These are phyloP conservation scores for Crepidodera aurea DNA, from an alignment of 2,888 invertebrate genomes.

Conservation along the genomic window DNA sequence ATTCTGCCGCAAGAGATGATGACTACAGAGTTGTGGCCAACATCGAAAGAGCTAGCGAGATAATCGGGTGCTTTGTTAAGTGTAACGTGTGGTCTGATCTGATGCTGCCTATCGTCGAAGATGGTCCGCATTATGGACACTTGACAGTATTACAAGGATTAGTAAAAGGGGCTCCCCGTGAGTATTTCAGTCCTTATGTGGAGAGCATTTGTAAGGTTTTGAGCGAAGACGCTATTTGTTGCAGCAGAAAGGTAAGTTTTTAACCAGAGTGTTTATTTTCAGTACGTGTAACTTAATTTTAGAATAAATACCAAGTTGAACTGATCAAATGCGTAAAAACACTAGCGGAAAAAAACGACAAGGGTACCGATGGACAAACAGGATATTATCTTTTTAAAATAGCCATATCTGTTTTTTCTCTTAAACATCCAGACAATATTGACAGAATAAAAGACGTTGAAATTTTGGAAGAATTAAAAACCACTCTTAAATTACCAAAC, in stretches of 20 bases:
- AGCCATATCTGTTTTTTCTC: conserved; percentile 53
- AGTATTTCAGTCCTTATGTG: conserved; percentile 63
- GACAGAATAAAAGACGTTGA: conserved; percentile 48
- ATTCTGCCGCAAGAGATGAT: conserved; percentile 66
- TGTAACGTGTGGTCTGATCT: conserved; percentile 74
- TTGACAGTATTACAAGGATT: conserved; percentile 70
- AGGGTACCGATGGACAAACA: conserved; percentile 36
- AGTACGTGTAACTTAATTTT: too few relatives aligned
- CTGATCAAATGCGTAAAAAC: conserved; percentile 64
- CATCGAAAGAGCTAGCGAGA: conserved; percentile 69
- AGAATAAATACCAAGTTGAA: conserved; percentile 68
- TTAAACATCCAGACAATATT: conserved; percentile 52
- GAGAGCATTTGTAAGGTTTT: conserved; percentile 68
- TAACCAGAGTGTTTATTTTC: too few relatives aligned
- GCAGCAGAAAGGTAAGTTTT: conserved; percentile 66
- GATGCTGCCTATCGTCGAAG: conserved; percentile 70
- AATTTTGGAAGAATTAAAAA: conserved; percentile 62
- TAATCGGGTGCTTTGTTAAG: conserved; percentile 77
- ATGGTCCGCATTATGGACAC: conserved; percentile 63
- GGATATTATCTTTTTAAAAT: conserved; percentile 56
- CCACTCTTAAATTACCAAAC: conserved; percentile 60
- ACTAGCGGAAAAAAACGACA: conserved; percentile 38
- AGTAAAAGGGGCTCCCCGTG: conserved; percentile 66
- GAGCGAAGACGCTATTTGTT: conserved; percentile 68
- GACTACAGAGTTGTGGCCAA: conserved; percentile 58